Conservation (phyloP, 1,140 invertebrate species). For the Choristoneura fumiferana region DNA sequence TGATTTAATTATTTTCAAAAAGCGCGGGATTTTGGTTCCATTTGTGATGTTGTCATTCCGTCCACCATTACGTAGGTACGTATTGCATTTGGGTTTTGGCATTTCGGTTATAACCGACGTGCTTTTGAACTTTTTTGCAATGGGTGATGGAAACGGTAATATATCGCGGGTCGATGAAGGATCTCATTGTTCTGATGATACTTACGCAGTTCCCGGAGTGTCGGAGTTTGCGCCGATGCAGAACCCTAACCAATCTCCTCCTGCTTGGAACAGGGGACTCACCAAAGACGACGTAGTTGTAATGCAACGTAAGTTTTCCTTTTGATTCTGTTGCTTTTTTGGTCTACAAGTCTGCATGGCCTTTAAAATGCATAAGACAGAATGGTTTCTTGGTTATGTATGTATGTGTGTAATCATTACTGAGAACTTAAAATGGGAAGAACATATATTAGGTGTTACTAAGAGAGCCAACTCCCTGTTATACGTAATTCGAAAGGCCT, state of each 20-base stretch:
- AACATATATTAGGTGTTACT: no score
- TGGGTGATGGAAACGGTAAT: slow-evolving; percentile 55
- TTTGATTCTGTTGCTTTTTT: slow-evolving; percentile 15
- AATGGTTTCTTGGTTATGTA: slow-evolving; percentile 11
- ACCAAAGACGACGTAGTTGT: slow-evolving; percentile 84
- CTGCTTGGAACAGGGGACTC: slow-evolving; percentile 79
- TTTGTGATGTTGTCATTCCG: slow-evolving; percentile 66
- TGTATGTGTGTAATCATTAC: no score
- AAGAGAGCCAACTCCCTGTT: no score
- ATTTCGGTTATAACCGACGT: slow-evolving; percentile 62
- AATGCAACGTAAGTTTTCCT: slow-evolving; percentile 83
- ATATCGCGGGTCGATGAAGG: slow-evolving; percentile 39
- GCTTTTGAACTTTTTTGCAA: slow-evolving; percentile 59
- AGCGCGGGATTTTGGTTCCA: slow-evolving; percentile 54
- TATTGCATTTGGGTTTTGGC: slow-evolving; percentile 34
- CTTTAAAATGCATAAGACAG: no score
- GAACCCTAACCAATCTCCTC: slow-evolving; percentile 70
- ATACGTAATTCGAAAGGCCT: no score
- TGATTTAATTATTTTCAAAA: slow-evolving; percentile 55
- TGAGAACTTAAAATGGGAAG: no score
- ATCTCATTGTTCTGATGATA: slow-evolving; percentile 55
- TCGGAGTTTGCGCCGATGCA: slow-evolving; percentile 83
- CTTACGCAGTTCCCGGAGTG: slow-evolving; percentile 85
- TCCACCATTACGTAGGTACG: slow-evolving; percentile 37
- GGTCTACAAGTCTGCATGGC: no score